Percentiles rank a stretch among this genome's conserved stretches.
Conservation (phyloP, 2,888 invertebrate genomes). For the Sthenelais limicola region DNA sequence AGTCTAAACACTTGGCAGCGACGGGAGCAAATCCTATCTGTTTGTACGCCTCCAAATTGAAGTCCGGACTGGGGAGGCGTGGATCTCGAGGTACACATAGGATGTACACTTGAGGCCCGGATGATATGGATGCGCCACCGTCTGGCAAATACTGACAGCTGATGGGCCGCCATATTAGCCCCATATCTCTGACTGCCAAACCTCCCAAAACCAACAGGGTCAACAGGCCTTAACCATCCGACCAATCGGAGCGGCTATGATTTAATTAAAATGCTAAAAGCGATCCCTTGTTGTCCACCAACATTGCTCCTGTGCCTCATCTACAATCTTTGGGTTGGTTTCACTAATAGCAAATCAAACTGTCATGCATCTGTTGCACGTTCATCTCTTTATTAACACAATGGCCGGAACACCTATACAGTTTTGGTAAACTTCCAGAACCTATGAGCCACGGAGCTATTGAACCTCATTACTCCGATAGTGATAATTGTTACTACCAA, state of each 20-base stretch:
- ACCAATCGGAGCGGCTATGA: not conserved
- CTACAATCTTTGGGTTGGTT: too few species aligned
- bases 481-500: too few species aligned
- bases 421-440: too few species aligned
- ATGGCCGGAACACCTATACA: too few species aligned
- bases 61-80: not conserved
- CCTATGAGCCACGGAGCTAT: too few species aligned
- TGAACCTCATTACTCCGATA: too few species aligned
- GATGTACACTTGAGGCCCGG: not conserved
- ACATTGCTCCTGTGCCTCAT: too few species aligned
- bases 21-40: slow-evolving; percentile 3
- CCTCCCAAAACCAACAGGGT: too few species aligned
- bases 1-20: slow-evolving; percentile 17
- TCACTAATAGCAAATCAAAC: too few species aligned
- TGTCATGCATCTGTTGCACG: too few species aligned
- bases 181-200: slow-evolving; percentile 22
- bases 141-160: slow-evolving; percentile 3
- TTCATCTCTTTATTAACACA: too few species aligned
- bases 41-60: slow-evolving; percentile 33
- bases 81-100: not conserved
- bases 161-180: slow-evolving; percentile 23
- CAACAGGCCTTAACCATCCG: too few species aligned
- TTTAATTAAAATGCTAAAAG: slow-evolving; percentile 31
- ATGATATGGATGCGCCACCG: not conserved
- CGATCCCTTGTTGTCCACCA: slow-evolving; percentile 16